phyloP scores from a whole-genome alignment of 2,888 invertebrate genomes.

The Ommatoiulus sabulosus region DNA sequence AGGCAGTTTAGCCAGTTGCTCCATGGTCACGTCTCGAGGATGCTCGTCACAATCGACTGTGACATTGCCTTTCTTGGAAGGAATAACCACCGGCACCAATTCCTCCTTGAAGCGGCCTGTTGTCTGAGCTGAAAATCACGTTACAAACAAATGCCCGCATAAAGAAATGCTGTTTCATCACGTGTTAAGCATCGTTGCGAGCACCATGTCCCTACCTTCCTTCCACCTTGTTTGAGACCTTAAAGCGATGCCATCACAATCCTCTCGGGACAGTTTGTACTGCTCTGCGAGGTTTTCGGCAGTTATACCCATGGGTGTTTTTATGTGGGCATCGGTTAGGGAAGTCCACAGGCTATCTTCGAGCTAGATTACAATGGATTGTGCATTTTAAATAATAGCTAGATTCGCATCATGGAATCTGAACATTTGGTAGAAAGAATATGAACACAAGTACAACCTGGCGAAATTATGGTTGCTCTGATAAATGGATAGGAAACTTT shows the following conservation, averaged over 20 bases:
- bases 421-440: no score
- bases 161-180: no score
- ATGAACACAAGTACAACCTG: no score
- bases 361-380: constrained; percentile 71
- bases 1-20: constrained; percentile 85
- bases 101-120: constrained; percentile 88
- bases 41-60: constrained; percentile 90
- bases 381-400: no score
- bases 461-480: no score
- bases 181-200: no score
- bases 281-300: constrained; percentile 93
- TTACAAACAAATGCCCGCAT: background rate
- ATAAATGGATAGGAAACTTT: no score
- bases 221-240: constrained; percentile 91
- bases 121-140: background rate
- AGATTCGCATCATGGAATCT: no score
- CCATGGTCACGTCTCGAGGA: constrained; percentile 86
- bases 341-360: constrained; percentile 93
- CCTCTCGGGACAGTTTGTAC: constrained; percentile 82
- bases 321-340: constrained; percentile 88
- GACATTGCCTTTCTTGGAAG: constrained; percentile 82
- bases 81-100: constrained; percentile 85
- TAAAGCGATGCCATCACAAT: constrained; percentile 87
- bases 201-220: constrained; percentile 73
- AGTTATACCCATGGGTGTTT: constrained; percentile 95